Base-by-base conservation (phyloP, 2,113 vertebrate genomes). In the Hemibates koningsi region DNA sequence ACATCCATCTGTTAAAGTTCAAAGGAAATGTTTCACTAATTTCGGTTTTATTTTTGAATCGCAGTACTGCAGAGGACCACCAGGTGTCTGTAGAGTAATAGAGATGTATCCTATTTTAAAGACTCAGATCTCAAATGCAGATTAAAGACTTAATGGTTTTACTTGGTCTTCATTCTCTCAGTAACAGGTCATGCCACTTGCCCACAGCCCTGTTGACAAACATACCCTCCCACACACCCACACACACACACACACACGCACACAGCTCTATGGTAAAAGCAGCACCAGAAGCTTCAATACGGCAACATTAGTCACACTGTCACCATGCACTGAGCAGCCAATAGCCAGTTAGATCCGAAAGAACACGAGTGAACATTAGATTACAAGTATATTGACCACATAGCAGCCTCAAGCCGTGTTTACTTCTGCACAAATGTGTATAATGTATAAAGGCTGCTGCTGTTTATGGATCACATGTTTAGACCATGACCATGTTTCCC, bases 71-170 rank as follows among this genome's bases (percentile, higher is more conserved):
- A 14, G 2, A 54, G 1, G 36, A 45, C 95, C 96, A 94, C 92
- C 82, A 96, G 95, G 91, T 92, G 96, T 94, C 94, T 85, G 92
- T 95, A 95, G 90, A 85, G 93, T 89, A 71, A 90, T 43, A 85
- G 82, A 27, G 43, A 91, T 87, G 52, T 27, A 21, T 50, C 9
- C 9, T 7, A 19, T 2, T 8, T 56, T 24, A 45, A 17, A 59
- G 52, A 32, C 14, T 16, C 48, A 16, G 17, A 50, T 32, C 9
- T 27, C 6, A 43, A 52, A 61, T 56, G 27, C 34, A 34, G 27
- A 73, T 9, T 3, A 8, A 10, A n/a, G 27, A 79, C 12, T n/a
- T 16, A 5, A 2, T 27, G 38, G 3, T 24, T n/a, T 76, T 48
- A 4, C 36, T 29, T 7, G 9, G 66, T 87, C 14, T 38, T 59